phyloP scores from a whole-genome alignment of 2,888 invertebrate genomes.

The Eupsilia transversa region DNA sequence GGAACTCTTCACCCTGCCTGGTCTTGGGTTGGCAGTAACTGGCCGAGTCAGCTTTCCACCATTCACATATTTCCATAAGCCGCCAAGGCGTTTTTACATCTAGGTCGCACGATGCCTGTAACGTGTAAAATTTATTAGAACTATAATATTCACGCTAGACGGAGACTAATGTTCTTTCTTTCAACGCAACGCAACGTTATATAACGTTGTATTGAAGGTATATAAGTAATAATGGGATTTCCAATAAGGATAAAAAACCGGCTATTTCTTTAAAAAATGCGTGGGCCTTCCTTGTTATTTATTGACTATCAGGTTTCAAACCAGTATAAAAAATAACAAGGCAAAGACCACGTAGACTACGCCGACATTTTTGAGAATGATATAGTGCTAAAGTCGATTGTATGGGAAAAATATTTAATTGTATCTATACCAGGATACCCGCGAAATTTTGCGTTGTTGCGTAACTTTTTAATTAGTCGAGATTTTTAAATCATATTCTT shows the following conservation, averaged over 20 bases:
- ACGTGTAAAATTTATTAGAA: neutral
- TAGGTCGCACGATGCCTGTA: conserved; percentile 81
- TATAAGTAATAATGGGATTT: neutral
- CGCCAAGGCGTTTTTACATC: conserved; percentile 79
- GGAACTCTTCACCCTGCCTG: conserved; percentile 72
- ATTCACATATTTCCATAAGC: conserved; percentile 86
- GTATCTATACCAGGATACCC: too few species aligned
- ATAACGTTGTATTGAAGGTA: neutral
- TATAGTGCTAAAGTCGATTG: neutral
- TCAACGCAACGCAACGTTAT: neutral
- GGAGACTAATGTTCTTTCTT: conserved; percentile 3
- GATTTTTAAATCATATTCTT: too few species aligned
- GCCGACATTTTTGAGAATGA: neutral
- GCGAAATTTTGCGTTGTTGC: too few species aligned
- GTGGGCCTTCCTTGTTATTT: neutral
- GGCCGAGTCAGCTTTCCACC: conserved; percentile 83
- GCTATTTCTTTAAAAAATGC: neutral
- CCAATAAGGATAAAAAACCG: neutral
- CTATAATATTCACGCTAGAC: neutral
- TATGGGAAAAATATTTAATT: neutral
- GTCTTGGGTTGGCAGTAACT: conserved; percentile 79
- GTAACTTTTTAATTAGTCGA: too few species aligned
- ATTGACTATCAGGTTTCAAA: neutral
- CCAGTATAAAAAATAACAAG: conserved; percentile 1
- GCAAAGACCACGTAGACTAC: neutral